Base-by-base conservation (phyloP, 2,113 vertebrate species). In the Pavo muticus region DNA sequence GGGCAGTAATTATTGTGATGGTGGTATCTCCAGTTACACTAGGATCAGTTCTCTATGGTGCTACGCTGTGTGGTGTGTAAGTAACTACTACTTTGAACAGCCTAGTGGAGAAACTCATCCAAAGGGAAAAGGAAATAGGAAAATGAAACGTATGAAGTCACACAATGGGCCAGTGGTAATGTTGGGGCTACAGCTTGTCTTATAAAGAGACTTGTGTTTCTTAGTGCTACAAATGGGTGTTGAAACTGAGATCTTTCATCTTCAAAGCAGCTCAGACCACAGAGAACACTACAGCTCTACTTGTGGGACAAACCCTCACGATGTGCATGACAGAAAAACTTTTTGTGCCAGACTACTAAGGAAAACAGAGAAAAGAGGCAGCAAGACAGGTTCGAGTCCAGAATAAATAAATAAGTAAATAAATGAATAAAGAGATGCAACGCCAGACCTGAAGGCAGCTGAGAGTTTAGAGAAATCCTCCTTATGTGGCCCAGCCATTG, bases 31-130 rank as follows among this genome's bases (percentile, higher is more conserved):
- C 67, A 69, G 40, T 21, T 69, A 63, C 69, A 14, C 3, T 48
- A 84, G 78, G 57, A 81, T 52, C 30, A 56, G 25, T 67, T 92
- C 29, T 84, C 23, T 25, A 32, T 0, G 2, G 20, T 69, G 4
- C 20, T 86, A 6, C 0, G 0, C 13, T 30, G 42, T 30, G 35
- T 11, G 1, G 7, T 23, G 1, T 6, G 4, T 30, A 24, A 50
- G 16, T 63, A 14, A 32, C 9, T 32, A 8, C 4, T 56, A 11
- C 12, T 65, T 37, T 30, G 30, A 57, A 25, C 54, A 73, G 25
- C 9, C 29, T 47, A 83, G 94, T n/a, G 93, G 27, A 83, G 74
- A 42, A 21, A 54, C 6, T 89, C 81, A 50, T 81, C 23, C 32
- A 42, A 50, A 15, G 56, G 15, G 44, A 40, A 40, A 64, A 19